A percentile compares a stretch with the other conserved stretches of the same genome.
phyloP scores from a whole-genome alignment of 1,140 invertebrate genomes.

The Pachyrhynchus sulphureomaculatus region DNA sequence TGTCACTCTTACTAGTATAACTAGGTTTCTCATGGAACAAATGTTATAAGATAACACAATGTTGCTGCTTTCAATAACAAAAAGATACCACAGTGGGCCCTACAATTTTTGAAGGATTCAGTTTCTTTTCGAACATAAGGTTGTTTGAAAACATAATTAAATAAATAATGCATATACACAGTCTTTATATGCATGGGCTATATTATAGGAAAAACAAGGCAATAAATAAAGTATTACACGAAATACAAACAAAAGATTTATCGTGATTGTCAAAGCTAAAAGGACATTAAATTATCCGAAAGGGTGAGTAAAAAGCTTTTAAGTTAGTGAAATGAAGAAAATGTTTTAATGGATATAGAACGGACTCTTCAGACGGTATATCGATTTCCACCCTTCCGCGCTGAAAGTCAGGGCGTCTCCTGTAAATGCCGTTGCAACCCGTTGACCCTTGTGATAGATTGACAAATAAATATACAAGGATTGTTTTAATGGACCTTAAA shows the following conservation, averaged over 20 bases:
- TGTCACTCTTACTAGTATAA: too few relatives aligned
- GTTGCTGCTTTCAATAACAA: too few relatives aligned
- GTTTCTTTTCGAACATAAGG: too few relatives aligned
- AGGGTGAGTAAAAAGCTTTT: constrained; percentile 23
- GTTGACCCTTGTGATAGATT: constrained; percentile 12
- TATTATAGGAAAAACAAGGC: too few relatives aligned
- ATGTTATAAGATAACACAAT: too few relatives aligned
- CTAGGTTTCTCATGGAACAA: too few relatives aligned
- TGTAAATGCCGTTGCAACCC: constrained; percentile 3
- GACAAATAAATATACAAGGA: constrained; percentile 13
- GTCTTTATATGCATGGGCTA: too few relatives aligned
- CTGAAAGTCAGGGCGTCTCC: constrained; percentile 8
- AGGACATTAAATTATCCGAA: constrained; percentile 20
- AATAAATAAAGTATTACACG: too few relatives aligned
- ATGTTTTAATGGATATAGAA: constrained; percentile 29
- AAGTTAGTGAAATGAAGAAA: constrained; percentile 24
- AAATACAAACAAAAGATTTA: constrained; percentile 16
- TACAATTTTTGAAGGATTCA: too few relatives aligned
- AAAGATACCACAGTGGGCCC: too few relatives aligned
- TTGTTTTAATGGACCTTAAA: not conserved
- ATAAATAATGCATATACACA: too few relatives aligned
- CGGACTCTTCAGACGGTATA: constrained; percentile 22
- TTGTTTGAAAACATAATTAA: too few relatives aligned
- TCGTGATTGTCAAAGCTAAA: constrained; percentile 11
- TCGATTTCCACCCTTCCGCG: constrained; percentile 24